Percentiles rank a stretch among this genome's conserved stretches.
phyloP scores from a whole-genome alignment of 2,113 vertebrate genomes.

The Pterophyllum scalare region DNA sequence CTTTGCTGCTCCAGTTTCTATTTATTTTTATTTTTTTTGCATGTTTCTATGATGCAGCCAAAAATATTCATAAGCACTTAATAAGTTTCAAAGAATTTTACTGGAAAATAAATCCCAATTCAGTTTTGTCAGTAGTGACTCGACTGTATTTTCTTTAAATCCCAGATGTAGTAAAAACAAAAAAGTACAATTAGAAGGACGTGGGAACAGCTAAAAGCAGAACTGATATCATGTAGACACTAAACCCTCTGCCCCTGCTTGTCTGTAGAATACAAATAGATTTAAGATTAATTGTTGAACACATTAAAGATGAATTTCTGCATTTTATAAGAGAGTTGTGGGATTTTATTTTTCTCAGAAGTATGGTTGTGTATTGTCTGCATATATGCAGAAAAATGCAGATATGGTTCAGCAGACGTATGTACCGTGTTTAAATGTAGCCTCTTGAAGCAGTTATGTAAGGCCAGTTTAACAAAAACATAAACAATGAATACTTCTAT shows the following conservation, averaged over 20 bases:
- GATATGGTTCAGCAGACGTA: no score
- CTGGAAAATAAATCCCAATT: no score
- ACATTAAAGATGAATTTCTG: not conserved
- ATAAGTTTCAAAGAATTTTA: not conserved
- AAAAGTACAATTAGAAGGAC: not conserved
- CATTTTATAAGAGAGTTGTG: not conserved
- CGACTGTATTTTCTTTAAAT: not conserved
- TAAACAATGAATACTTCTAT: not conserved
- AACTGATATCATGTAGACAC: not conserved
- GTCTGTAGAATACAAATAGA: not conserved
- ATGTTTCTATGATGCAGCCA: not conserved
- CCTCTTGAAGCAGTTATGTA: no score
- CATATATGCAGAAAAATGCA: not conserved
- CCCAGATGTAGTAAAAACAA: not conserved
- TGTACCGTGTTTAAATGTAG: not conserved
- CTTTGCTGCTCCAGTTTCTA: not conserved
- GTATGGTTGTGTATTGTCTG: not conserved
- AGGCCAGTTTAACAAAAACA: not conserved
- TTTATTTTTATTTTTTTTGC: no score
- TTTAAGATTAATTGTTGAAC: not conserved
- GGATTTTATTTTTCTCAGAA: not conserved
- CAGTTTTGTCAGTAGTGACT: not conserved
- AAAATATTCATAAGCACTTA: rapidly evolving
- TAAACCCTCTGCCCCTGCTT: not conserved
- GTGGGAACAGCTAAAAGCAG: not conserved